Base-by-base conservation (phyloP, 2,797 vertebrate genomes). In the Hafferia zeledoni region DNA sequence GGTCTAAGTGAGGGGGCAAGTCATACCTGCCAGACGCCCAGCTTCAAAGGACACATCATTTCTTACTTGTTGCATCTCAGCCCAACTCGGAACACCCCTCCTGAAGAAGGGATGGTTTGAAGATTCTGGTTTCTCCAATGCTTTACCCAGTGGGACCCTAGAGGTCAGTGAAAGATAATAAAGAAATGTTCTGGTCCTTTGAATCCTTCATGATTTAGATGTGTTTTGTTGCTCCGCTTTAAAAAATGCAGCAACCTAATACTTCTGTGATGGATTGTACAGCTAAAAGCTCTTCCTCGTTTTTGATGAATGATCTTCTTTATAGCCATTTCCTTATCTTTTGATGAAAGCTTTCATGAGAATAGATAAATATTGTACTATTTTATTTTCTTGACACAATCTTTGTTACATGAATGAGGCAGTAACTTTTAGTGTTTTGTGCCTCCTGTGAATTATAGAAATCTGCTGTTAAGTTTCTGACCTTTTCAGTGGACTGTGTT, bases 321-420 rank as follows among this genome's bases (percentile, higher is more conserved):
- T 60, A 83, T 72, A 84, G 70, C n/a, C 4, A 3, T 53, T 91
- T 91, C 59, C 52, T 92, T 60, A 72, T 83, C 52, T 85, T 95
- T 93, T 94, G 91, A 96, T 94, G 71, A 96, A 93, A 2, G 2
- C 33, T 70, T 53, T 89, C 55, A 64, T 8, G 41, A 70, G 75
- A 96, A 68, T 17, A 81, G 86, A 96, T 83, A 96, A 96, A 96
- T 95, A 94, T 77, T 92, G 69, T 63, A 56, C 71, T 93, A 87
- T 91, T 94, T 92, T 90, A 87, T 96, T 96, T 96, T 92, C 83
- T 67, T 87, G 89, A 96, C 94, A 91, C 69, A 78, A 83, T 88
- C 87, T 96, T 97, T 94, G 68, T 95, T 94, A 91, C 71, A 41
- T 37, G 69, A 96, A 94, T 41, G 79, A 94, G 77, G 60, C 86